phyloP scores from a whole-genome alignment of 2,113 vertebrate species.

The Pelobates fuscus region DNA sequence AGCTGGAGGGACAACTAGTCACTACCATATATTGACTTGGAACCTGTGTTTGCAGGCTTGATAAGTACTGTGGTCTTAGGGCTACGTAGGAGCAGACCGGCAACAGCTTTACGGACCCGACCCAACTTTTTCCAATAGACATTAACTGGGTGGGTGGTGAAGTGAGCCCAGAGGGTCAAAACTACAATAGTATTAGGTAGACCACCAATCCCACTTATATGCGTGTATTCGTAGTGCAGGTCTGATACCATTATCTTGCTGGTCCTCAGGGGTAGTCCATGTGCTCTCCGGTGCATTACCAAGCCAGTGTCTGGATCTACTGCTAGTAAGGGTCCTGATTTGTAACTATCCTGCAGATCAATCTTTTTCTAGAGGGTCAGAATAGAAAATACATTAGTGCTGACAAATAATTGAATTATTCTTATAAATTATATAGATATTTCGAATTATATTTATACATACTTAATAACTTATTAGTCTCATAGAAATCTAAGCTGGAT shows the following conservation, averaged over 20 bases:
- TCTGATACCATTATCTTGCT: constrained; percentile 24
- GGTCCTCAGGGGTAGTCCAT: constrained; percentile 53
- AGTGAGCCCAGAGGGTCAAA: constrained; percentile 53
- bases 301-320: constrained; percentile 32
- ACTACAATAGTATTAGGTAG: constrained; percentile 50
- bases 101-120: constrained; percentile 42
- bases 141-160: constrained; percentile 49
- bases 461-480: too few species aligned
- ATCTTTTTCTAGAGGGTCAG: too few species aligned
- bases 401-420: too few species aligned
- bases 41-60: constrained; percentile 57
- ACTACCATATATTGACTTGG: constrained; percentile 52
- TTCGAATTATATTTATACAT: too few species aligned
- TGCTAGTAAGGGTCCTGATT: constrained; percentile 39
- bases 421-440: too few species aligned
- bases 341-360: constrained; percentile 35
- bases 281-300: constrained; percentile 49
- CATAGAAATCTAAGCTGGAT: too few species aligned
- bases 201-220: constrained; percentile 51
- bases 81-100: constrained; percentile 44
- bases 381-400: too few species aligned
- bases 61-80: constrained; percentile 52
- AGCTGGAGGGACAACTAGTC: constrained; percentile 60
- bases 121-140: constrained; percentile 40
- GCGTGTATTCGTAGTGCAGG: constrained; percentile 54